Base-by-base conservation (phyloP, 2,888 invertebrate genomes). In the Drosophila cognata region DNA sequence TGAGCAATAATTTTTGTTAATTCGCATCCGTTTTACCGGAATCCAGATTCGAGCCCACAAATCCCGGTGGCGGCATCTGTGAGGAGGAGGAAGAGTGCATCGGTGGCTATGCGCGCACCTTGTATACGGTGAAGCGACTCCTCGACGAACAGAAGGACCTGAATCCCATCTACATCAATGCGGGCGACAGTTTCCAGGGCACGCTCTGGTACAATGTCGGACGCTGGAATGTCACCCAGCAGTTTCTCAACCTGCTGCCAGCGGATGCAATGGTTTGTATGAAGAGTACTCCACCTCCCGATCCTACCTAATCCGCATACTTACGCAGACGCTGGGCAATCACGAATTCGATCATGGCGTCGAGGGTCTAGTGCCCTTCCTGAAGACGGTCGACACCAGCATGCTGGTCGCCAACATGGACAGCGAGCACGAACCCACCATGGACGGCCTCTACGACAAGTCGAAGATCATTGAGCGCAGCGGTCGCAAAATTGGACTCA, bases 331-430 rank as follows among this genome's bases (percentile, higher is more conserved):
- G 0, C 91, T 97, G 11, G 98, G 97, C 1, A 97, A 97, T 92
- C 97, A 98, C 86, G 98, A 98, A 92, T 98, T 98, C 87, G 98
- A 98, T 91, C 95, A 96, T 83, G 95, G 95, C 4, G 93, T 97
- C 2, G 95, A 93, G 11, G 97, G 96, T 0, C 92, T 97, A 0
- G 94, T 96, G 0, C 96, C 96, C 0, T 97, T 96, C 91, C 90
- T 98, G 48, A 92, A 95, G 81, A 92, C 92, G 1, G 89, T 96
- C 11, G 93, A 95, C 2, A 94, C 96, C 0, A 95, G 61, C 0
- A 95, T 97, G 91, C 92, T 98, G 46, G 96, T 96, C 7, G 95
- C 96, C 38, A 98, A 98, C 87, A 96, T 98, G 57, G 96, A 97
- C 91, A 95, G 95, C 7, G 93, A 93, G 0, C 90, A 94, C 5